Evolutionary conservation across 1,140 invertebrate genomes (phyloP), one percentile per base, ranked within the genome.

Genomic region (Pectinophora gossypiella): DNA sequence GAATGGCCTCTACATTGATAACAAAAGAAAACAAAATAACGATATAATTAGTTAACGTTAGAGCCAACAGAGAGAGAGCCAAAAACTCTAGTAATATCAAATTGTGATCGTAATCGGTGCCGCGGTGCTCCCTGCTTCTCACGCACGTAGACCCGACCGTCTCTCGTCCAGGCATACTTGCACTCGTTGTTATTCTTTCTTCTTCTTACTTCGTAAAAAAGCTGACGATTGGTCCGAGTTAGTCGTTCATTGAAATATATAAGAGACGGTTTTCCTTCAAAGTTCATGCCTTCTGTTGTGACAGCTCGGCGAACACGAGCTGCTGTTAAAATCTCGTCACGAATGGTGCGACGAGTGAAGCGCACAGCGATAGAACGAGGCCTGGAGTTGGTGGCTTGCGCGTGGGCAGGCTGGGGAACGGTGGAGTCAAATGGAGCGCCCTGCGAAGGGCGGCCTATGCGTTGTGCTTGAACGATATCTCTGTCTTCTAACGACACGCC

Each of bases 81-180:
- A 51, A 51, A 51, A 51, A 51, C 27, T 16, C 35, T 32, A 16
- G 4, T 18, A 35, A 53, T 5, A 22, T 53, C 51, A 10, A 19
- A 12, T 18, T 53, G 43, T 6, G 44, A 16, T 1, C 44, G 51
- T 12, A 53, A 1, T 3, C 44, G 18, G n/a, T 40, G 44, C 4
- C 51, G 27, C 2, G 32, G 27, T n/a, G 27, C 19, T 10, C 44
- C 44, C n/a, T 16, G 32, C 12, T 47, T 22, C 13, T 16, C 21
- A n/a, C 51, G 32, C 2, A 19, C 35, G 15, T 23, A 53, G 9
- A 53, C 18, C 35, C 18, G 38, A 5, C 35, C 51, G 2, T 47
- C 44, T n/a, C 42, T 19, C 6, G 45, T 53, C 51, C 51, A 53
- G 0, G 47, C 27, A 18, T 53, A 53, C 21, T 21, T 47, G 43